A percentile compares a stretch with the other conserved stretches of the same genome.
phyloP scores from a whole-genome alignment of 2,113 vertebrate genomes.

The Alethe castanea region DNA sequence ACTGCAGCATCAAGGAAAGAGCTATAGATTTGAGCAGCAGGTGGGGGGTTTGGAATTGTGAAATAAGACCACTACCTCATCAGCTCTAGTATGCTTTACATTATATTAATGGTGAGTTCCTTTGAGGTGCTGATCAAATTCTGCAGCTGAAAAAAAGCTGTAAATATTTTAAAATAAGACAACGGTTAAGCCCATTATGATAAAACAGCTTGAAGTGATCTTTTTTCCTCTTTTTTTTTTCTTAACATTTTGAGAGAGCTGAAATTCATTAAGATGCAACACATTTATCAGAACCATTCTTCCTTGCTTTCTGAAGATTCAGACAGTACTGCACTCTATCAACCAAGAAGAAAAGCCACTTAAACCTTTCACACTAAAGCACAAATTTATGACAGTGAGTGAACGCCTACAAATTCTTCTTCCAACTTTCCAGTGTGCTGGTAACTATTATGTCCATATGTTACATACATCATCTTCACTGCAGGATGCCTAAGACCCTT shows the following conservation, averaged over 20 bases:
- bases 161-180: constrained; percentile 7
- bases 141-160: background rate
- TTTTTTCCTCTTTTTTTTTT: background rate
- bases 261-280: background rate
- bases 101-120: background rate
- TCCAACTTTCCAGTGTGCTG: background rate
- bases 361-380: background rate
- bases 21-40: constrained; percentile 21
- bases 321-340: background rate
- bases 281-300: background rate
- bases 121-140: background rate
- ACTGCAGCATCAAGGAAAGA: background rate
- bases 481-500: background rate
- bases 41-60: background rate
- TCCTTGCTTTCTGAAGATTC: background rate
- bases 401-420: background rate
- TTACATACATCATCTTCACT: background rate
- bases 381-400: background rate
- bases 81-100: background rate
- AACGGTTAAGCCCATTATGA: background rate
- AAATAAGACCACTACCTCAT: background rate
- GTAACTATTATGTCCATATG: background rate
- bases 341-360: background rate
- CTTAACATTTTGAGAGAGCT: background rate
- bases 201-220: background rate